Base-by-base conservation (phyloP, 1,140 invertebrate species). In the Bombyx mori region DNA sequence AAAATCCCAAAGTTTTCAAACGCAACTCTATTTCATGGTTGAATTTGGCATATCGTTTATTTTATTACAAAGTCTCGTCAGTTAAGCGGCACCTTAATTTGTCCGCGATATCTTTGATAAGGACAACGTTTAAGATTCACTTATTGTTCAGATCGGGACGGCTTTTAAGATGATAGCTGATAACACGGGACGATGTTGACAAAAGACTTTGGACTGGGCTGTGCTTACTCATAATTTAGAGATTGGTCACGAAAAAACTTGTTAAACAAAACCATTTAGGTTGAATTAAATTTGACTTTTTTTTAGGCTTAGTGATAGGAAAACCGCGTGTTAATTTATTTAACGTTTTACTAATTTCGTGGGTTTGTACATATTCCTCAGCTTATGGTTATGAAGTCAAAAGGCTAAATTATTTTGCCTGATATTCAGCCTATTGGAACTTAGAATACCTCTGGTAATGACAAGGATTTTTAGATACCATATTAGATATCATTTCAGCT, bases 101-200 rank as follows among this genome's bases (percentile, higher is more conserved):
- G 64, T 71, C 63, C 56, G 48, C 56, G 67, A 72, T 72, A 72
- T 47, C 58, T 42, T 48, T 71, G 80, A 83, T 83, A 84, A 80
- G 72, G 65, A 60, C 57, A 75, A 71, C 72, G 69, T 79, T 80
- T 77, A 79, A 81, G 77, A 80, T 79, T 80, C 77, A 84, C 72
- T 84, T 80, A 84, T 84, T 84, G 81, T 84, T 82, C 72, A 65
- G 65, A 67, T 60, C 57, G 51, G 66, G 55, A 54, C 63, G 57
- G 79, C 79, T 82, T 75, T 84, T 79, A 77, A 82, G 79, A 82
- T 82, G 73, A 56, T 44, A 44, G 22, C 63, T 58, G 81, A 84
- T 84, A 84, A 67, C 51, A 43, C 42, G 10, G 9, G 6, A 43
- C 72, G 77, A 84, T 80, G 81, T 75, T 82, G 81, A 84, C 79